Conservation (phyloP, 2,113 vertebrate genomes). For the Cathartes aura region DNA sequence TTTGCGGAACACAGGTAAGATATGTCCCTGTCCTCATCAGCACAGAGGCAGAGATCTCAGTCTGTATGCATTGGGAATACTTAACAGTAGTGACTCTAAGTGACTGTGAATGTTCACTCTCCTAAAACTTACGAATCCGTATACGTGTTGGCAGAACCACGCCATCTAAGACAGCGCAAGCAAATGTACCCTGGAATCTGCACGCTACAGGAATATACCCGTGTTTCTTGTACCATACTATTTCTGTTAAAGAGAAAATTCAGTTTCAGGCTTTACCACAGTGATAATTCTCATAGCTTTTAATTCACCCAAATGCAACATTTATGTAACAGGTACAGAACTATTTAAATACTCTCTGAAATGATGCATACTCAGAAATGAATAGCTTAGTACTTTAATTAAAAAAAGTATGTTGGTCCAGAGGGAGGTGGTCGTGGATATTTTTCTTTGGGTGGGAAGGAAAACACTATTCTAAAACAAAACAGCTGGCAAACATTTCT, state of each 20-base stretch:
- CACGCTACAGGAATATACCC: rapidly evolving
- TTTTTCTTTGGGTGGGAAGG: neutral
- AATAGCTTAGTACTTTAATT: neutral
- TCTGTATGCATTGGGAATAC: neutral
- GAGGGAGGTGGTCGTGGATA: neutral
- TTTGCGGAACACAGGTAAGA: neutral
- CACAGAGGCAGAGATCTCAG: neutral
- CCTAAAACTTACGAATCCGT: neutral
- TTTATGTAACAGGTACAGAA: neutral
- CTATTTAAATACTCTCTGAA: neutral
- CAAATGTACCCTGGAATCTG: neutral
- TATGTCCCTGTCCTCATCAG: neutral
- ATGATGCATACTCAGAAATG: neutral
- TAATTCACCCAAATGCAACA: neutral
- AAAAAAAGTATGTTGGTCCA: neutral
- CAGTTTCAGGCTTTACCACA: neutral
- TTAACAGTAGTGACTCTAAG: neutral
- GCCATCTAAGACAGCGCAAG: neutral
- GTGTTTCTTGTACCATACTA: neutral
- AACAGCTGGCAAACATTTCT: neutral
- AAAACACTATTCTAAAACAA: neutral
- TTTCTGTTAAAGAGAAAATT: neutral
- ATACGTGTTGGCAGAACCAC: rapidly evolving
- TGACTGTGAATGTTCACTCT: neutral
- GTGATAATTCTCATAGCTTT: neutral